A percentile compares a stretch with the other conserved stretches of the same genome.
These are phyloP conservation scores for Halictus rubicundus DNA, from an alignment of 1,140 invertebrate species.

Conservation along the genomic window DNA sequence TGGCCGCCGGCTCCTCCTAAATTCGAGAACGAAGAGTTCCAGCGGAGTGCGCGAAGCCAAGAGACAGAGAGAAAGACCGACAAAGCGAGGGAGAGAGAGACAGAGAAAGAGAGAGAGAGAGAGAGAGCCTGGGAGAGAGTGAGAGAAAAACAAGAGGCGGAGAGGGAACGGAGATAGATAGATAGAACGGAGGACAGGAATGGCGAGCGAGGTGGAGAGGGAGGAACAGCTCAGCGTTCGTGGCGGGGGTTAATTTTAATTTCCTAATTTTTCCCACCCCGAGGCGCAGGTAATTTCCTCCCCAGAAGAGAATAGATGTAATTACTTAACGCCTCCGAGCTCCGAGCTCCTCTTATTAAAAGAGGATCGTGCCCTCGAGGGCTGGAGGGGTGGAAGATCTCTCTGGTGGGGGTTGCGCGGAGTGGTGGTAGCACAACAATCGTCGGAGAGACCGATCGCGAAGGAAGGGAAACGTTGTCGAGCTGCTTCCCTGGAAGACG, in stretches of 20 bases:
- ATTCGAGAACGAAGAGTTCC: conserved; percentile 67
- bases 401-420: conserved; percentile 45
- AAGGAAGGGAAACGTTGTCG: conserved; percentile 52
- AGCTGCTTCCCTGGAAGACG: conserved; percentile 18
- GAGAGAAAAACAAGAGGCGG: neutral
- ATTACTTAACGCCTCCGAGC: conserved; percentile 80
- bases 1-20: conserved; percentile 70
- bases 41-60: conserved; percentile 28
- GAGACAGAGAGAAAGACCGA: neutral
- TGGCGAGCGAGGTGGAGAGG: conserved; percentile 14
- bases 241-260: conserved; percentile 79
- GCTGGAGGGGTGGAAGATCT: conserved; percentile 57
- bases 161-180: neutral
- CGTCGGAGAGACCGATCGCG: conserved; percentile 40
- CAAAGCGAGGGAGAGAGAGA: neutral
- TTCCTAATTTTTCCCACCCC: conserved; percentile 79
- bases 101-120: neutral
- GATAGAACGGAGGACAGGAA: neutral
- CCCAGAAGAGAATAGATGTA: conserved; percentile 80
- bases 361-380: conserved; percentile 77
- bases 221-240: conserved; percentile 19
- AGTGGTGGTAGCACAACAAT: conserved; percentile 57
- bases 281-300: conserved; percentile 75
- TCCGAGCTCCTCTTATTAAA: conserved; percentile 76
- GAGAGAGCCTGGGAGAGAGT: conserved; percentile 13